Base-by-base conservation (phyloP, 2,888 invertebrate species). In the Beris chalybata region DNA sequence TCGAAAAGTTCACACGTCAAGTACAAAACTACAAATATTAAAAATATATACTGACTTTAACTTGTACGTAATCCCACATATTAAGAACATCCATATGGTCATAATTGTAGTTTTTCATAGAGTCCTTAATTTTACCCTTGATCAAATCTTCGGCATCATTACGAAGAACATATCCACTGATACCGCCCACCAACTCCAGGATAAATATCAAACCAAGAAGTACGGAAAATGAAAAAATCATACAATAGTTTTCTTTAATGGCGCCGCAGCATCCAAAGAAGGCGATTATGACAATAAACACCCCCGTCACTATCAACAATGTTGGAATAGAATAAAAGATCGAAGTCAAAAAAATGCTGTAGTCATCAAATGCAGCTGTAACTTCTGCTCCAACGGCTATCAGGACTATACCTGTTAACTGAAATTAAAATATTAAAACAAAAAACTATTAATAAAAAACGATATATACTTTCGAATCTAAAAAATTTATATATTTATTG, bases 241-340 rank as follows among this genome's bases (percentile, higher is more conserved):
- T 87, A 75, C 89, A 87, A 77, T 93, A 90, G 80, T 90, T 93
- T 78, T 94, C 93, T 75, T 87, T 88, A 72, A 89, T 85, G 0
- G 95, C 93, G 52, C 95, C 95, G 81, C 92, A 94, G 81, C 94
- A 95, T 67, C 94, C 95, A 74, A 93, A 89, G 79, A 91, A 91
- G 0, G 93, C 87, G 57, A 94, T 88, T 71, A 92, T 77, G 77
- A 93, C 88, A 4, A 88, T 83, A 12, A 87, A 78, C 3, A 82
- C 78, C 11, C 91, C 91, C 32, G 90, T 85, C 2, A 89, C 86
- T 69, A 92, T 89, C 61, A 91, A 83, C 67, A 88, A 83, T 9
- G 89, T 84, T 6, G 90, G 92, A 31, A 90, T 86, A 0, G 91
- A 89, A 75, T 90, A 86, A 79, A 90, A 90, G 72, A 86, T 83